Conservation (phyloP, 2,797 vertebrate genomes). For the Spinus pinus region DNA sequence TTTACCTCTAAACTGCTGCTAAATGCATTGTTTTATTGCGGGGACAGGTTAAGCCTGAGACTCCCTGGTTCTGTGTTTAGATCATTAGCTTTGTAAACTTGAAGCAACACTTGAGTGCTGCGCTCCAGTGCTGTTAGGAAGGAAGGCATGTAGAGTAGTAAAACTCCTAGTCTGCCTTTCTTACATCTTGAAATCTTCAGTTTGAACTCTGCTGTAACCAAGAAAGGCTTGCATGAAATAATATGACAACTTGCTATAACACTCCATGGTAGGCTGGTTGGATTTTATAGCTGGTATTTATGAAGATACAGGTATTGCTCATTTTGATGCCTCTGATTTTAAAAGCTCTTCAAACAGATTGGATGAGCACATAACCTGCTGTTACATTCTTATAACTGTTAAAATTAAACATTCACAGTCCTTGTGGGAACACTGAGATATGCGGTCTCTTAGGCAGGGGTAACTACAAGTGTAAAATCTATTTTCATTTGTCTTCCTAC, state of each 20-base stretch:
- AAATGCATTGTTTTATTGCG: neutral
- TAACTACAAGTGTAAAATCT: constrained; percentile 41
- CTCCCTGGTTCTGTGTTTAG: neutral
- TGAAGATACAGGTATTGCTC: constrained; percentile 48
- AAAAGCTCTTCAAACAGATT: constrained; percentile 53
- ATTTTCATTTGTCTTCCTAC: constrained; percentile 27
- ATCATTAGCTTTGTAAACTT: neutral
- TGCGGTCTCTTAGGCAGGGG: neutral
- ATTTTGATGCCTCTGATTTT: constrained; percentile 42
- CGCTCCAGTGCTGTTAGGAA: neutral
- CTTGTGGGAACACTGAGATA: constrained; percentile 29
- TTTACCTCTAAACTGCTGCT: neutral
- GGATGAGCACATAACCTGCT: constrained; percentile 43
- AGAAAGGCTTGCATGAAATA: neutral
- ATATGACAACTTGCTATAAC: neutral
- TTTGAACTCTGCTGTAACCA: neutral
- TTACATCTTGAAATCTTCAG: neutral
- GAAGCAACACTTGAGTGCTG: neutral
- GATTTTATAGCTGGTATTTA: constrained; percentile 31
- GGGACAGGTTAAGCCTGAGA: neutral
- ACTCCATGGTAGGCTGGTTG: neutral
- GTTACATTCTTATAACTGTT: constrained; percentile 29
- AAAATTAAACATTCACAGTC: constrained; percentile 16
- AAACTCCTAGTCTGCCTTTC: neutral
- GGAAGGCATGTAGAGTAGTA: neutral